Conservation (phyloP, 2,113 vertebrate species). For the Anser cygnoides region DNA sequence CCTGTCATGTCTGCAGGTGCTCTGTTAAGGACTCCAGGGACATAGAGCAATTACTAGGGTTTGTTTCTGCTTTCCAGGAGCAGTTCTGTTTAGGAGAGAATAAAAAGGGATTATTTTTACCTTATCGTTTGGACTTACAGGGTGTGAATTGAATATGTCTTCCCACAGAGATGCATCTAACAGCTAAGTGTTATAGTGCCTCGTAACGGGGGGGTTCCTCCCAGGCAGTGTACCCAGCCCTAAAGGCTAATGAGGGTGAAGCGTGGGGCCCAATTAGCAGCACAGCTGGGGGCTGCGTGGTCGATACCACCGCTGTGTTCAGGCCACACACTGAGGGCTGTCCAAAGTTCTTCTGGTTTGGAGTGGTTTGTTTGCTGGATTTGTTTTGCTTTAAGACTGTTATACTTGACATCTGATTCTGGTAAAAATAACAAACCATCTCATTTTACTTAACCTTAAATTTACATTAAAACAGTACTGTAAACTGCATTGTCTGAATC, state of each 20-base stretch:
- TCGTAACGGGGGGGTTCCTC: background rate
- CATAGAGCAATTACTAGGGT: slow-evolving; percentile 70
- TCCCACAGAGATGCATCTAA: background rate
- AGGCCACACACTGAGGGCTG: slow-evolving; percentile 8
- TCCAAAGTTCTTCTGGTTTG: background rate
- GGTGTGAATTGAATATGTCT: slow-evolving; percentile 18
- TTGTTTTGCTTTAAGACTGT: background rate
- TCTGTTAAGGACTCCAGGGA: slow-evolving; percentile 70
- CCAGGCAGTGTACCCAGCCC: background rate
- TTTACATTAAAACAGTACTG: background rate
- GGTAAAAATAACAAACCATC: background rate
- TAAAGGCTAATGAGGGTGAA: background rate
- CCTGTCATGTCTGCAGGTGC: slow-evolving; percentile 70
- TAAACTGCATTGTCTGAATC: slow-evolving; percentile 2
- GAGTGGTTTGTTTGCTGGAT: background rate
- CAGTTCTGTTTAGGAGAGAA: slow-evolving; percentile 75
- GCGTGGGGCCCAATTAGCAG: background rate
- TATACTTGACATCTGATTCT: slow-evolving; percentile 37
- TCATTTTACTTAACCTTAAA: slow-evolving; percentile 14
- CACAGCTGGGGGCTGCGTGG: background rate
- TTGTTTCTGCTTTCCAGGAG: slow-evolving; percentile 75
- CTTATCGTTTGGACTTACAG: slow-evolving; percentile 35
- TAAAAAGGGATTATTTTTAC: slow-evolving; percentile 72
- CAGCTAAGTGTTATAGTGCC: background rate
- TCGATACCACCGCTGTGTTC: background rate